These are phyloP conservation scores for Tangara arthus DNA, from an alignment of 2,797 vertebrate species.

Conservation along the genomic window DNA sequence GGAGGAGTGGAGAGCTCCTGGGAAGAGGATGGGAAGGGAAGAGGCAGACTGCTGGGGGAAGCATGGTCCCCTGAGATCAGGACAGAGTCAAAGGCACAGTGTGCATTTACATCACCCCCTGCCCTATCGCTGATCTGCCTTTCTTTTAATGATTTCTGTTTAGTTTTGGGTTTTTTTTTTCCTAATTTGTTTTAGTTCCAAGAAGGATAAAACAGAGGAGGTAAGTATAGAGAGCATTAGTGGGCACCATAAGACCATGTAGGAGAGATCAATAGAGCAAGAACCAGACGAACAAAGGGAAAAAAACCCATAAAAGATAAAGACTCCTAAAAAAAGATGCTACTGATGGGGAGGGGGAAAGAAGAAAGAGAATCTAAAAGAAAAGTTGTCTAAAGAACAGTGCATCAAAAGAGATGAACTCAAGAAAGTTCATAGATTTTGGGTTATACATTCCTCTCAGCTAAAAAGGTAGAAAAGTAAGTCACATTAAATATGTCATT, in stretches of 20 bases:
- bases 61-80: neutral
- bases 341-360: neutral
- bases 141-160: neutral
- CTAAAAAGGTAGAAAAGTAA: neutral
- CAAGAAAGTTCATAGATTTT: neutral
- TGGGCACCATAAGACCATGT: neutral
- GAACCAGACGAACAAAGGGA: neutral
- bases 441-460: neutral
- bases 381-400: neutral
- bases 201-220: neutral
- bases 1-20: neutral
- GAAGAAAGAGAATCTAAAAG: neutral
- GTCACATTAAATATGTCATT: neutral
- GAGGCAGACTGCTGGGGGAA: neutral
- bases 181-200: neutral
- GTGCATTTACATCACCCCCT: neutral
- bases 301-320: neutral
- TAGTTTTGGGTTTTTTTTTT: neutral
- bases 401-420: neutral
- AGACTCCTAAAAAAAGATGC: neutral
- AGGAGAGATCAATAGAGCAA: neutral
- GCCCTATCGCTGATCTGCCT: rapidly evolving
- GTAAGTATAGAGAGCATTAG: neutral
- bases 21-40: neutral
- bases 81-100: neutral